Evolutionary conservation across 2,888 invertebrate species (phyloP), one percentile per base, ranked within the genome.

Genomic region (Sesia apiformis): DNA sequence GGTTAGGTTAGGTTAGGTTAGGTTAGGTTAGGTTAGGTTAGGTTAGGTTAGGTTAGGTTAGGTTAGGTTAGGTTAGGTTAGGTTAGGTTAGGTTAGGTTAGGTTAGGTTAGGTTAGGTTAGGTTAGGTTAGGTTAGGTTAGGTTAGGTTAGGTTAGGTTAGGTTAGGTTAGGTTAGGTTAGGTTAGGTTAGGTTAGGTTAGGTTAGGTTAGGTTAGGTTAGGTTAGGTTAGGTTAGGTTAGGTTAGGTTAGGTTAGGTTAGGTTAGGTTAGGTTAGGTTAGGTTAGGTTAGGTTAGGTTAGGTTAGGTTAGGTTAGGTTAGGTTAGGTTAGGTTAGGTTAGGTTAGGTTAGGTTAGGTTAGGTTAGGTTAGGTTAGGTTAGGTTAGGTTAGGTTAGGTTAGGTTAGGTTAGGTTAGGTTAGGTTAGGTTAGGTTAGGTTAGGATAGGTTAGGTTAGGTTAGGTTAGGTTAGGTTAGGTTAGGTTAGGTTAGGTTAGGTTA

Each of bases 41-140:
- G 43, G 53, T 42, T 53, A 42, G 43, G 53, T 42, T 53, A 42
- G 43, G 53, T 42, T 53, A 60, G 54, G 58, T 58, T 58, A 59
- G 53, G 57, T 57, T 57, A 59, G 54, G 46, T 42, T 53, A 42
- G 43, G 53, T 42, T 53, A 42, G 43, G 53, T 42, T 53, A 42
- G 43, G 53, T 42, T 53, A 42, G 43, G 53, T 42, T 53, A 42
- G 43, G 53, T 42, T 53, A 42, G 43, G 53, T 42, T 41, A 5
- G 52, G 55, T 51, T 55, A 52, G 52, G 55, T 57, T 60, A 57
- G 53, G 60, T 57, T 60, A 57, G 56, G 55, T 55, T 55, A 55
- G 55, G 55, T 55, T 55, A 55, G 55, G 55, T 55, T 55, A 55
- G 55, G 55, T 56, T 56, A 52, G 52, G 52, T 55, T 55, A 49